A percentile compares a stretch with the other conserved stretches of the same genome.
These are phyloP conservation scores for Nomada ruficornis DNA, from an alignment of 2,888 invertebrate species.

Conservation along the genomic window DNA sequence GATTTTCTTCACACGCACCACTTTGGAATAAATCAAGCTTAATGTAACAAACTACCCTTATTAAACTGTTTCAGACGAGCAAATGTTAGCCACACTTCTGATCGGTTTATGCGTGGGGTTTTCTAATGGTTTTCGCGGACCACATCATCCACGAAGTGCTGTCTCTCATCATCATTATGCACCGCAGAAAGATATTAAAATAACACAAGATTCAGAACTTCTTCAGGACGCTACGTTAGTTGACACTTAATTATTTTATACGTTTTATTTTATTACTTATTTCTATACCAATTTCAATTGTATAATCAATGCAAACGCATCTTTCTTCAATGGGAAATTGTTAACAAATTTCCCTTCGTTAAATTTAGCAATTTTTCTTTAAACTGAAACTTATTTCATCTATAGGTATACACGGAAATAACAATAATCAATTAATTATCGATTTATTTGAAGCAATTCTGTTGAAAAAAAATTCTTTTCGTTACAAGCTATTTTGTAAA, in stretches of 20 bases:
- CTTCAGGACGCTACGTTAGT: conserved; percentile 90
- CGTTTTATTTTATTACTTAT: neutral
- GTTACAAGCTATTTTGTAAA: neutral
- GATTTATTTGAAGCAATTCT: no score
- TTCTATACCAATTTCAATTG: neutral
- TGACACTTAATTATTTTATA: conserved; percentile 9
- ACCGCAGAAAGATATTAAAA: conserved; percentile 86
- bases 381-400: neutral
- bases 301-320: no score
- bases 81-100: conserved; percentile 68
- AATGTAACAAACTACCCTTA: neutral
- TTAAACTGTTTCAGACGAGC: conserved; percentile 56
- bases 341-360: no score
- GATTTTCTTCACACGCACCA: no score
- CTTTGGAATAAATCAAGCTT: neutral
- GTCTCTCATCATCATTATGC: conserved; percentile 86
- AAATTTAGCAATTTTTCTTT: neutral
- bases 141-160: conserved; percentile 87
- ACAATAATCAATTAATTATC: no score
- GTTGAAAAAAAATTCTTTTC: neutral
- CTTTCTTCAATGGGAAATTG: no score
- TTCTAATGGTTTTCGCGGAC: conserved; percentile 85
- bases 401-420: no score
- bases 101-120: conserved; percentile 66
- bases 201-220: conserved; percentile 89